These are phyloP conservation scores for Pipistrellus kuhlii DNA, from an alignment of 2,797 vertebrate species.

Conservation along the genomic window DNA sequence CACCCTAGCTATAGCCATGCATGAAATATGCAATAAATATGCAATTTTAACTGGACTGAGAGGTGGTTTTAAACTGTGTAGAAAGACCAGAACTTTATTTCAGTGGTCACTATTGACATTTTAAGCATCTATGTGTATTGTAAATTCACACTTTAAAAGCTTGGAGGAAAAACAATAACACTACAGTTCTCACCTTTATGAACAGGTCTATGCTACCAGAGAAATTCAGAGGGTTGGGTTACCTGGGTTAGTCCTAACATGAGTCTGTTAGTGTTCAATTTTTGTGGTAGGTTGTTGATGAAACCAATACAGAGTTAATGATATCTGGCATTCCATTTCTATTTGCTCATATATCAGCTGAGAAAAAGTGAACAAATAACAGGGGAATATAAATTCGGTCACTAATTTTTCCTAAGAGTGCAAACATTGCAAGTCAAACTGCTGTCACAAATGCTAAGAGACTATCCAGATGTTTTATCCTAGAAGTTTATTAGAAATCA, in stretches of 20 bases:
- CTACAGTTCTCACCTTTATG: background rate
- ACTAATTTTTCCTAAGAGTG: background rate
- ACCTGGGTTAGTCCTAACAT: background rate
- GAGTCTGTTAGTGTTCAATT: background rate
- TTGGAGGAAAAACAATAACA: background rate
- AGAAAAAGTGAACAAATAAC: background rate
- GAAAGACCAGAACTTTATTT: background rate
- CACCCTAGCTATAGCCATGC: background rate
- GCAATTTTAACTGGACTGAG: background rate
- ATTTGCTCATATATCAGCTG: background rate
- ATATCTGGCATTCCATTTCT: background rate
- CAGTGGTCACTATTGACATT: background rate
- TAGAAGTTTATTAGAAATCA: conserved; percentile 43
- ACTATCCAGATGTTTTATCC: background rate
- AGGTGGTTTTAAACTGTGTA: background rate
- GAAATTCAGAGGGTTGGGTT: background rate
- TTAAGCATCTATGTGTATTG: background rate
- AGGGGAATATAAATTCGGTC: background rate
- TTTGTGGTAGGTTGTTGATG: background rate
- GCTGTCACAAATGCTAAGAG: background rate
- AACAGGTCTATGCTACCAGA: background rate
- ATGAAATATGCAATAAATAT: background rate
- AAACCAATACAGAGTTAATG: background rate
- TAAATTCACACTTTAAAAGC: conserved; percentile 22
- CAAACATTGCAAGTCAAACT: background rate